Evolutionary conservation across 2,113 vertebrate genomes (phyloP).

Genomic region (Lipophrys pholis): DNA sequence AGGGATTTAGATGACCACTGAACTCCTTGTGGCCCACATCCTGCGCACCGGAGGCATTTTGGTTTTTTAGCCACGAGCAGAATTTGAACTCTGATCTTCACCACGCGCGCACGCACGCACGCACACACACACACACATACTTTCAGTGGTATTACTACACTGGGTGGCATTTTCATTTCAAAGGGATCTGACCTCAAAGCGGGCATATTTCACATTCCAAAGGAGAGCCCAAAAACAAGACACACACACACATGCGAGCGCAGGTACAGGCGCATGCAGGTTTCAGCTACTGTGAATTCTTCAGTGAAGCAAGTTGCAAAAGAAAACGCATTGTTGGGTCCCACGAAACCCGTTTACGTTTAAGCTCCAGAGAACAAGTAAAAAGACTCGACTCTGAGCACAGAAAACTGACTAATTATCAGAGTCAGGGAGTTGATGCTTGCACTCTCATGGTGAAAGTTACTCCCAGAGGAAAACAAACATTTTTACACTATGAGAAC

Average conservation of each 20-base stretch:
- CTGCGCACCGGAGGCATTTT: constrained; percentile 59
- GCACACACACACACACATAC: constrained; percentile 44
- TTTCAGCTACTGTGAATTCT: constrained; percentile 1
- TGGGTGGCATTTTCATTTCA: constrained; percentile 67
- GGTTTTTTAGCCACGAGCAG: constrained; percentile 23
- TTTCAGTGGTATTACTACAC: constrained; percentile 44
- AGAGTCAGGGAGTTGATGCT: constrained; percentile 27
- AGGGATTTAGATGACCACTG: constrained; percentile 32
- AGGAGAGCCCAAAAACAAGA: constrained; percentile 50
- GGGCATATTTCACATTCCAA: constrained; percentile 61
- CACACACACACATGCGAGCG: constrained; percentile 31
- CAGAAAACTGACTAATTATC: constrained; percentile 2
- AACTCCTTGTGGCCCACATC: constrained; percentile 57
- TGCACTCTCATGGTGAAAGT: constrained; percentile 25
- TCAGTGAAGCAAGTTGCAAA: constrained; percentile 8
- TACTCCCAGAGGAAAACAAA: constrained; percentile 52
- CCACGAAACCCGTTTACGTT: constrained; percentile 9
- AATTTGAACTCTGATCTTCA: constrained; percentile 64
- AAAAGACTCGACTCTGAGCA: constrained; percentile 35
- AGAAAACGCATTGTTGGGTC: constrained; percentile 28
- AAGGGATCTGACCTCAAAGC: constrained; percentile 59
- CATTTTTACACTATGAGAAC: constrained; percentile 65
- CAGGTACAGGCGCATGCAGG: constrained; percentile 47
- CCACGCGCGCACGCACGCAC: constrained; percentile 30
- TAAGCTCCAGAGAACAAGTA: constrained; percentile 17